Evolutionary conservation across 2,113 vertebrate genomes (phyloP).

Genomic region (Edolisoma coerulescens): DNA sequence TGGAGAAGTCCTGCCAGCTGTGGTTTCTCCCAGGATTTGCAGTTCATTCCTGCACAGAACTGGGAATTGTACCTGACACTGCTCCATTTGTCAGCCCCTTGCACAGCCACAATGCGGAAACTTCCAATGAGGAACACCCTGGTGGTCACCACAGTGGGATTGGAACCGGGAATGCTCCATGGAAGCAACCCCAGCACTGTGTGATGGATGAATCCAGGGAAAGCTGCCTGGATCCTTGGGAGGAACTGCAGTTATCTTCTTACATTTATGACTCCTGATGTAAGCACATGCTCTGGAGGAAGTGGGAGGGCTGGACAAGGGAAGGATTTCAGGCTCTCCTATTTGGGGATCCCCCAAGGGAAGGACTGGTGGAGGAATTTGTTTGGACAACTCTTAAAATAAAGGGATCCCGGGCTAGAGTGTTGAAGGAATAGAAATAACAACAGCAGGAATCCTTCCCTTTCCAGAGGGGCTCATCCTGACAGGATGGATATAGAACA

Average conservation of each 20-base stretch:
- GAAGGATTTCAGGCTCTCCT: neutral
- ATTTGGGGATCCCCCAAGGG: neutral
- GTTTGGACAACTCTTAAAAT: neutral
- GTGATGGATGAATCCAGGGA: neutral
- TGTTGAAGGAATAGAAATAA: neutral
- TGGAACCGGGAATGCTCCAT: neutral
- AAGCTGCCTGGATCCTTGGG: neutral
- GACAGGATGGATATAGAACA: fast-evolving
- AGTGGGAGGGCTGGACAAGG: neutral
- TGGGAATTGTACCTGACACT: neutral
- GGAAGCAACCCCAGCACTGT: neutral
- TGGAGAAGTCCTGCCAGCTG: neutral
- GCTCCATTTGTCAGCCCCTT: neutral
- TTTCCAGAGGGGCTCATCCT: neutral
- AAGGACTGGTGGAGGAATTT: neutral
- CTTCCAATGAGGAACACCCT: neutral
- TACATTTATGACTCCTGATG: neutral
- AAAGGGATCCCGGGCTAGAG: neutral
- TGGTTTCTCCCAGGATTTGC: neutral
- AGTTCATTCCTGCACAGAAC: neutral
- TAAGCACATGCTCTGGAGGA: neutral
- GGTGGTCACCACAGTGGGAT: neutral
- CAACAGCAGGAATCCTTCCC: neutral
- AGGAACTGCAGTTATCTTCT: neutral
- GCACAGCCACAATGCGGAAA: neutral